Evolutionary conservation across 1,140 invertebrate species (phyloP).

Genomic region (Drosophila kepulauana): DNA sequence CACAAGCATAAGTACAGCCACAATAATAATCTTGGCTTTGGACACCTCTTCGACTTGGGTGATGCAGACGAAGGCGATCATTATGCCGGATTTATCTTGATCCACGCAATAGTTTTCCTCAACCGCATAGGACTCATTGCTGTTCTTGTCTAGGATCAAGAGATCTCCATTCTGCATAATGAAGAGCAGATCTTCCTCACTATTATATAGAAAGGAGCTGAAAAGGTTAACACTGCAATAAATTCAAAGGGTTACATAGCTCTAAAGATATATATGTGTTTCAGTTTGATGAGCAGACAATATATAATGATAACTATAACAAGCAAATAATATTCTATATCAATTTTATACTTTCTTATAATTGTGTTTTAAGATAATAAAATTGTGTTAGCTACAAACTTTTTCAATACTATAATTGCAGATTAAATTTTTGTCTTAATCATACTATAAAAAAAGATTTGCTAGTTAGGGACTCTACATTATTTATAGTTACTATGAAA

Average conservation of each 20-base stretch:
- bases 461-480: no score
- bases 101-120: conserved; percentile 77
- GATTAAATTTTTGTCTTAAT: conserved; percentile 1
- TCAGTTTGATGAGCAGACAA: not conserved
- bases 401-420: not conserved
- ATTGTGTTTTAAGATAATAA: not conserved
- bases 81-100: conserved; percentile 71
- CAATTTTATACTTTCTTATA: not conserved
- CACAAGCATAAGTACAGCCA: conserved; percentile 76
- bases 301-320: not conserved
- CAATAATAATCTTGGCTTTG: conserved; percentile 56
- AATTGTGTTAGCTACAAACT: no score
- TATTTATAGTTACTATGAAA: no score
- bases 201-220: conserved; percentile 78
- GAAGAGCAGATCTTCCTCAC: conserved; percentile 67
- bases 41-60: conserved; percentile 70
- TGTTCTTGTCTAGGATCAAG: conserved; percentile 71
- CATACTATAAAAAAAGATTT: not conserved
- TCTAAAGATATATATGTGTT: conserved; percentile 23
- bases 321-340: not conserved
- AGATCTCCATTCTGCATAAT: conserved; percentile 77
- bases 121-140: conserved; percentile 72
- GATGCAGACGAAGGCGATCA: conserved; percentile 77
- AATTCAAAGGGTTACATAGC: conserved; percentile 39
- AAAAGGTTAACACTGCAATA: conserved; percentile 53